A percentile compares a stretch with the other conserved stretches of the same genome.
Conservation (phyloP, 2,113 vertebrate genomes). For the Donacobius atricapilla region DNA sequence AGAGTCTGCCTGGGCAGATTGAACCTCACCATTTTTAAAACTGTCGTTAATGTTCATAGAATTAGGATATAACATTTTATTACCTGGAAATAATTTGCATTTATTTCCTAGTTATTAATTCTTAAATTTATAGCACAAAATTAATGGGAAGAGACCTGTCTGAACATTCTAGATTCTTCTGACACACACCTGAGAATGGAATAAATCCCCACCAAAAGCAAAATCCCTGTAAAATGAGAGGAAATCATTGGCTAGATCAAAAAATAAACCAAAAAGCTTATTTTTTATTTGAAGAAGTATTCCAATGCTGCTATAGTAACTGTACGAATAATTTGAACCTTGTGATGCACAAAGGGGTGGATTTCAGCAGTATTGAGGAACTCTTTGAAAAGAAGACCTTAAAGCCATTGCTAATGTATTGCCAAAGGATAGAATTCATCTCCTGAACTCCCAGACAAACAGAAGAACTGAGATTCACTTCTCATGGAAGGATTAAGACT, state of each 20-base stretch:
- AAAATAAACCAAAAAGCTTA: neutral
- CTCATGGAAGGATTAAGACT: neutral
- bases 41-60: slow-evolving; percentile 1
- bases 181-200: neutral
- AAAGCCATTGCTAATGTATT: neutral
- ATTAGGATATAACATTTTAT: neutral
- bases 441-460: neutral
- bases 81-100: neutral
- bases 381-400: neutral
- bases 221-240: neutral
- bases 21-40: neutral
- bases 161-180: neutral
- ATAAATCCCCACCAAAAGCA: neutral
- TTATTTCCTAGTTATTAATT: slow-evolving; percentile 6
- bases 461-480: neutral
- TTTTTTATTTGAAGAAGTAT: neutral
- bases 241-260: neutral
- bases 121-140: neutral
- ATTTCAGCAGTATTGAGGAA: neutral
- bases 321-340: neutral
- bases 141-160: neutral
- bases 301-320: neutral
- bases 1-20: neutral
- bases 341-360: neutral
- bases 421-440: neutral